Conservation (phyloP, 2,888 invertebrate genomes). For the Deilephila elpenor region DNA sequence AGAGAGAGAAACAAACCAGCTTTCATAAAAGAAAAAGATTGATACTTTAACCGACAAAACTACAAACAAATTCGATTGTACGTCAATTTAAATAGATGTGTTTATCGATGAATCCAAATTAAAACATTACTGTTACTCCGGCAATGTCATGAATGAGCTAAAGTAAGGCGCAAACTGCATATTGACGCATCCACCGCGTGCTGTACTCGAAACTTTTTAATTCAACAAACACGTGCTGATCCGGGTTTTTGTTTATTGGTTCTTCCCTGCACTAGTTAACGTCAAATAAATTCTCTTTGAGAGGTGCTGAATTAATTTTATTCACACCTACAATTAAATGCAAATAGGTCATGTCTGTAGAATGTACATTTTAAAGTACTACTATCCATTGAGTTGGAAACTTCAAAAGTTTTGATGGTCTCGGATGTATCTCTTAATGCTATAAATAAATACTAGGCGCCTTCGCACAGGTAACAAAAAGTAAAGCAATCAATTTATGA, state of each 20-base stretch:
- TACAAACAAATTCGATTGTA: background rate
- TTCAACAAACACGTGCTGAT: conserved; percentile 20
- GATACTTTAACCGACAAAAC: background rate
- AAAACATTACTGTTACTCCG: background rate
- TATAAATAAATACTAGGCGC: background rate
- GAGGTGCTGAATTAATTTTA: conserved; percentile 22
- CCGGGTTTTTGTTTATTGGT: conserved; percentile 25
- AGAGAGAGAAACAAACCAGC: too few species aligned
- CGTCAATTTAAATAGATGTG: background rate
- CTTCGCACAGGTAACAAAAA: background rate
- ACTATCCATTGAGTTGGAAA: background rate
- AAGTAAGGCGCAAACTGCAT: background rate
- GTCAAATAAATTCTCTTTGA: conserved; percentile 24
- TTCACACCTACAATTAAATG: conserved; percentile 7
- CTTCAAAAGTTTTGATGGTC: background rate
- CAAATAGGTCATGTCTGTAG: background rate
- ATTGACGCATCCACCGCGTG: conserved; percentile 2
- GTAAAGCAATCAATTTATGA: too few species aligned
- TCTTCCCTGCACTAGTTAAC: conserved; percentile 19
- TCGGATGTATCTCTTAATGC: background rate
- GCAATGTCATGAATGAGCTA: background rate
- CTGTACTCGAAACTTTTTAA: conserved; percentile 11
- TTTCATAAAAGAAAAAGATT: too few species aligned
- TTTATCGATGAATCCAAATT: background rate
- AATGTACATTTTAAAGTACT: conserved; percentile 1